Evolutionary conservation across 2,888 invertebrate genomes (phyloP), one percentile per base, ranked within the genome.

Genomic region (Deilephila porcellus): DNA sequence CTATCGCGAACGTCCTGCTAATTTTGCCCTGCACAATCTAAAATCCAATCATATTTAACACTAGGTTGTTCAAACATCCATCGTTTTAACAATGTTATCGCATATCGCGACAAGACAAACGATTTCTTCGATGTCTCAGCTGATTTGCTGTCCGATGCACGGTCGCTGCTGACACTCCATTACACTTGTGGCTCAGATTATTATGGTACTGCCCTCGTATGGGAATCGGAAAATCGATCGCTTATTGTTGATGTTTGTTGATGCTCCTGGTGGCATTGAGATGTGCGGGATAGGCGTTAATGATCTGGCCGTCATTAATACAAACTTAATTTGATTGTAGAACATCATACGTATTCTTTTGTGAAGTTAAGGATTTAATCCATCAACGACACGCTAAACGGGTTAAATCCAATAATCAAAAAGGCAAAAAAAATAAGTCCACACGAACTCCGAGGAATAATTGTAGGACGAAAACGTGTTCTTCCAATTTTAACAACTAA

Each of bases 41-140:
- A 59, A 37, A 34, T 17, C 62, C 32, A 25, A 56, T 52, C 53
- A 70, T 53, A 70, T 29, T 62, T 53, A 60, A 32, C 60, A 17
- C 71, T 45, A 45, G 45, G 45, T 14, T 45, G 45, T 45, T 37
- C 73, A 70, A 67, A 73, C 74, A 77, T 76, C 79, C 77, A 82
- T 74, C 76, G 76, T 75, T 70, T 78, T 76, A 82, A 88, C 88
- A 88, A 87, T 87, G 77, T 83, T 78, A 80, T 72, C 74, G 81
- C 85, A 88, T 88, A 87, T 73, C 59, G 45, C n/a, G 64, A 80
- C 83, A 85, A 87, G 85, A 90, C 88, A 88, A 88, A 88, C 85
- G 85, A 86, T 85, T 85, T 82, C 83, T 82, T 81, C 85, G 83
- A 83, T 85, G 84, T 81, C 81, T 82, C 78, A 79, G 80, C 81